Evolutionary conservation across 2,888 invertebrate species (phyloP), one percentile per base, ranked within the genome.

Genomic region (Acleris emargana): DNA sequence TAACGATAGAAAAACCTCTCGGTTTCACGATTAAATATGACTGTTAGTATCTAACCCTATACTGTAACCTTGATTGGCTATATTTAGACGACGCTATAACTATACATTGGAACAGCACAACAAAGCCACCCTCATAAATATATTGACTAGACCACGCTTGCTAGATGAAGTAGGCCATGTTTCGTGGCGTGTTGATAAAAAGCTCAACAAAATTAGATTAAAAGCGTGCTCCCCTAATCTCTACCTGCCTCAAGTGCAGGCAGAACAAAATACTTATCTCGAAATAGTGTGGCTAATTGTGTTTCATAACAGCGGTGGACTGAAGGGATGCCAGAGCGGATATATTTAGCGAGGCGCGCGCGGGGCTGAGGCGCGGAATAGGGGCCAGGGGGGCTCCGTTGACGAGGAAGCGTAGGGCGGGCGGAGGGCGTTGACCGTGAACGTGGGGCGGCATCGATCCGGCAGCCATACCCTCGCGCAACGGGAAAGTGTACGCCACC

Each of bases 361-460:
- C 71, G 71, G 74, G 70, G 68, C n/a, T 45, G 45, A 45, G 17
- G 45, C 45, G n/a, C 45, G 45, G 45, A 1, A 5, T n/a, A 67
- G 71, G 68, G 73, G 68, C 70, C 67, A 64, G 66, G 71, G 77
- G 72, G 79, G 76, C 72, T 78, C 75, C 81, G 81, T 79, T 82
- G 88, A 90, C 89, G 88, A 90, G 91, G 91, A 91, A 91, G 84
- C 88, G 85, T 87, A 90, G 90, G 91, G 91, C 91, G 91, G 91
- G 90, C 88, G 90, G 87, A 91, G 92, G 92, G 89, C 92, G 92
- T 82, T 91, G 92, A 92, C 92, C 92, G 92, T 91, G 92, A 91
- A 91, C 90, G 86, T 89, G 88, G 89, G 89, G 89, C 89, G 89
- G 87, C 82, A 91, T 90, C 88, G 91, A 90, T 91, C 87, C 80